These are phyloP conservation scores for Eledona agricola DNA, from an alignment of 2,888 invertebrate species.

Conservation along the genomic window DNA sequence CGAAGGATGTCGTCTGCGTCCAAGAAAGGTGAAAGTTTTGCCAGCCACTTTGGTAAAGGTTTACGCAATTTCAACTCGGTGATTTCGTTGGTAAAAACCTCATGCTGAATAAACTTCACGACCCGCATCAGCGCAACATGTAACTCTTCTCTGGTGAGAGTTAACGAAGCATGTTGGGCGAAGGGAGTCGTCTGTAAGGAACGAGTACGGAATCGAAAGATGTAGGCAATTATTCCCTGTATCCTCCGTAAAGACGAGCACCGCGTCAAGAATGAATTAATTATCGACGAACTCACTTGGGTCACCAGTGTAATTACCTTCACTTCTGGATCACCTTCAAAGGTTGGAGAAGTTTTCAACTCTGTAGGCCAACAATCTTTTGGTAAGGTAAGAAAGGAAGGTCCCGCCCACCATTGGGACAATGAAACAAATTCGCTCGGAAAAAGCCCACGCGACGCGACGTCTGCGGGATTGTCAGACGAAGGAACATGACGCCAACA, in stretches of 20 bases:
- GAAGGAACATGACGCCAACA: no score
- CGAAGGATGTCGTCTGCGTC: conserved; percentile 11
- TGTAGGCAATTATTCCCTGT: conserved; percentile 1
- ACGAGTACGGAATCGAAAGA: not conserved
- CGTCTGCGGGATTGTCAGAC: conserved; percentile 9
- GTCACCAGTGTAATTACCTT: not conserved
- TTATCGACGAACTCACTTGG: not conserved
- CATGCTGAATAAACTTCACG: not conserved
- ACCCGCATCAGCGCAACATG: not conserved
- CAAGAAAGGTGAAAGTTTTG: conserved; percentile 11
- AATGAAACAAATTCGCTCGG: not conserved
- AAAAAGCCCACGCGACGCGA: not conserved
- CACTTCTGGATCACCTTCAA: not conserved
- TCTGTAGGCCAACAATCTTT: not conserved
- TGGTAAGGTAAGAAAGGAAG: not conserved
- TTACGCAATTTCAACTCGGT: no score
- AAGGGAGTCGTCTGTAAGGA: no score
- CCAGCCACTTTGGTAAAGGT: not conserved
- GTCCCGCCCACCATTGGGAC: conserved; percentile 3
- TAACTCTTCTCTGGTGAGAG: not conserved
- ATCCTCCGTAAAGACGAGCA: not conserved
- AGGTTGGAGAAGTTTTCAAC: not conserved
- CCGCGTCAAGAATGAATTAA: not conserved
- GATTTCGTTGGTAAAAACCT: not conserved
- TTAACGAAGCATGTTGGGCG: no score